These are phyloP conservation scores for Chrysocyon brachyurus DNA, from an alignment of 2,797 vertebrate genomes.

Conservation along the genomic window DNA sequence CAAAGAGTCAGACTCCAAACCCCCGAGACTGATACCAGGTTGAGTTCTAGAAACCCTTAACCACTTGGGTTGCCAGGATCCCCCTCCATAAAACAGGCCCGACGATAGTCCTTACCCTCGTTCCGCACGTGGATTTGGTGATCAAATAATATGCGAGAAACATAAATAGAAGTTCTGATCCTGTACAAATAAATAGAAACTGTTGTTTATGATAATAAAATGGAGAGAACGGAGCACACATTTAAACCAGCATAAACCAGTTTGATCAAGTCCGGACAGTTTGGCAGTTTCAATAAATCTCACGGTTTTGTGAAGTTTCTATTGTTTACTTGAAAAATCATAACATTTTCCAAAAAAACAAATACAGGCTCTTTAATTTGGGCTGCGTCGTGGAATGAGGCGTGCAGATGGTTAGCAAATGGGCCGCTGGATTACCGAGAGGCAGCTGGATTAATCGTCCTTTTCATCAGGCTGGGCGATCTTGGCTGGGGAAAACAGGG, in stretches of 20 bases:
- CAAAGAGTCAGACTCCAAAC: neutral
- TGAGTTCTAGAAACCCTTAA: neutral
- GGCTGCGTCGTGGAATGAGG: conserved; percentile 28
- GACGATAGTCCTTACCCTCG: neutral
- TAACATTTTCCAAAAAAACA: conserved; percentile 78
- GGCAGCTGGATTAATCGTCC: conserved; percentile 6
- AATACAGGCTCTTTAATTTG: conserved; percentile 67
- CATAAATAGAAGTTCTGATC: neutral
- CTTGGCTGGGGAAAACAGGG: neutral
- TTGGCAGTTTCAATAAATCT: conserved; percentile 71
- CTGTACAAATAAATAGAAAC: conserved; percentile 70
- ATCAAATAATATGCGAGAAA: conserved; percentile 11
- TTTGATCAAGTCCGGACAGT: conserved; percentile 76
- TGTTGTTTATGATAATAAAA: conserved; percentile 62
- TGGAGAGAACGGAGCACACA: neutral
- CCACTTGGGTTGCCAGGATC: neutral
- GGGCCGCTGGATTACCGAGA: conserved; percentile 32
- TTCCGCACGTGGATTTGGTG: neutral
- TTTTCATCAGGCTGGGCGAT: conserved; percentile 56
- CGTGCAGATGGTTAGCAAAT: conserved; percentile 74
- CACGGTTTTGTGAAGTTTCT: conserved; percentile 72
- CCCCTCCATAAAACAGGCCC: neutral
- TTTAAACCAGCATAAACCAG: conserved; percentile 42
- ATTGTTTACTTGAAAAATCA: conserved; percentile 77
- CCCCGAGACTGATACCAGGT: accelerated